Evolutionary conservation across 1,140 invertebrate genomes (phyloP), one percentile per base, ranked within the genome.

Genomic region (Drosophila mayri): DNA sequence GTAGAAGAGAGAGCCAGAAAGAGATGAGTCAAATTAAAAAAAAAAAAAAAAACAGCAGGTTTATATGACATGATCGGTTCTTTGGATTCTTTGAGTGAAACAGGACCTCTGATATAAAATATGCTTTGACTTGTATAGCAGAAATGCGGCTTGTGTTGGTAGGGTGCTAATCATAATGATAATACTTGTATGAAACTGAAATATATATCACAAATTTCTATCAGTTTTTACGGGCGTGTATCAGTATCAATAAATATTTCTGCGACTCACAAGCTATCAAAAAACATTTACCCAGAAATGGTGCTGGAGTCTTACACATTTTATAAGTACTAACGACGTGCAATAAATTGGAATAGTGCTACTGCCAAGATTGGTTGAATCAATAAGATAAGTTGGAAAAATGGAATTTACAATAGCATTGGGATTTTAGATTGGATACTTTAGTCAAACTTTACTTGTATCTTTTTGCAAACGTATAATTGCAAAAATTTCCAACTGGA

Each of bases 271-370:
- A 54, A 9, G 12, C 30, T 37, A 54, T 35, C 50, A 16, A 20
- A 12, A 20, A 14, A 4, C 7, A 54, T 54, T 54, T 54, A 37
- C 32, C 18, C 18, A 49, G 20, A 52, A 37, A 37, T 35, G 3
- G 28, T 16, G 22, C 10, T 12, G 16, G 1, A 37, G 16, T 18
- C 32, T 28, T 54, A 18, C 46, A 35, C 16, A 18, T 54, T 61
- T 25, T n/a, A 12, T 50, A n/a, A 22, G 20, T 18, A 5, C 9
- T 11, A 60, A 25, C 28, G 14, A 54, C 16, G 52, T 14, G 6
- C 20, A n/a, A 38, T 55, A 62, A 55, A 62, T 55, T 54, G 22
- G 20, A 57, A 30, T 57, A 57, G 12, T 18, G 30, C 30, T 10
- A 18, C 20, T 61, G 32, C 28, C 32, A 11, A 57, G 32, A 63